Conservation (phyloP, 2,797 vertebrate genomes). For the Fratercula arctica region DNA sequence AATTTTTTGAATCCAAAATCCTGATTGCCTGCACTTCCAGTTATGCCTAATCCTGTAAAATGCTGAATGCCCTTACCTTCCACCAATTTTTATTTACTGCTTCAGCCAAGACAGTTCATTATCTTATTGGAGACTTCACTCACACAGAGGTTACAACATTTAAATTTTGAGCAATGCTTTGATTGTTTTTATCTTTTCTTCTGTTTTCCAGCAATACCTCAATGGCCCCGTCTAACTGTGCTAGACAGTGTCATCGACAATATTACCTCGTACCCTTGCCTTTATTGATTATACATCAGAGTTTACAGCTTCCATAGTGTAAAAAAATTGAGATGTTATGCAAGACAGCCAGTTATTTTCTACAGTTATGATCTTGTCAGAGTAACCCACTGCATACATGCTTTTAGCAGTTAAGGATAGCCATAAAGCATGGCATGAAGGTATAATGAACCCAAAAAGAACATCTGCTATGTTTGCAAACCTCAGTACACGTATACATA, state of each 20-base stretch:
- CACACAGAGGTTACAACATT: not conserved
- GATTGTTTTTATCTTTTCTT: not conserved
- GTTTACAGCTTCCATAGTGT: not conserved
- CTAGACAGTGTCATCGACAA: not conserved
- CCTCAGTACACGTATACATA: fast-evolving
- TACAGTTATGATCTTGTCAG: not conserved
- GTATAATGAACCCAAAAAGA: not conserved
- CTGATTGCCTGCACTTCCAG: not conserved
- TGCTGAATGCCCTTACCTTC: not conserved
- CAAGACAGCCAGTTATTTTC: not conserved
- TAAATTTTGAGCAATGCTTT: not conserved
- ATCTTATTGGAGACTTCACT: not conserved
- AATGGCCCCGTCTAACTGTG: not conserved
- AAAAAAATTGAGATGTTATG: not conserved
- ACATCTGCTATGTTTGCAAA: not conserved
- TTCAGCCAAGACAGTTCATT: not conserved
- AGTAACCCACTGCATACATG: not conserved
- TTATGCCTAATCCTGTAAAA: not conserved
- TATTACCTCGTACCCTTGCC: not conserved
- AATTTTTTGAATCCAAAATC: not conserved
- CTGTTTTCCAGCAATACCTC: not conserved
- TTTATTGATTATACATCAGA: not conserved
- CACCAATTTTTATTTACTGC: not conserved
- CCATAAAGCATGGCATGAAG: not conserved
- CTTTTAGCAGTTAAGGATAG: not conserved